These are phyloP conservation scores for Drosophila punjabiensis DNA, from an alignment of 1,140 invertebrate genomes.

Conservation along the genomic window DNA sequence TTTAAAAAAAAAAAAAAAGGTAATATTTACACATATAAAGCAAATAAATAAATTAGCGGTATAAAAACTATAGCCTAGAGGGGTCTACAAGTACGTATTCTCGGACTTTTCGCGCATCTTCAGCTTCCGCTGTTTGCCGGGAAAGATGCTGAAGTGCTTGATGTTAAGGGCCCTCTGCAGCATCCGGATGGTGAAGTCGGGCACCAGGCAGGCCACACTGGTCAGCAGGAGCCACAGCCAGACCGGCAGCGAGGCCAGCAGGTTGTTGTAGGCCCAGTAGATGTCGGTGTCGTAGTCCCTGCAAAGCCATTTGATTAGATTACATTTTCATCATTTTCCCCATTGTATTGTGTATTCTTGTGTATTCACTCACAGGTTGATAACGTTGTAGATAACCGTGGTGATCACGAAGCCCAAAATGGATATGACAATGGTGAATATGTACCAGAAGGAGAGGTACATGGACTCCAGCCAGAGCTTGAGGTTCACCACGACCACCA, in stretches of 20 bases:
- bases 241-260: slow-evolving; percentile 87
- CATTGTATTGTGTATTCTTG: neutral
- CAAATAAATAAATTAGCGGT: slow-evolving; percentile 73
- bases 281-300: slow-evolving; percentile 88
- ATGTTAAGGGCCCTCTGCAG: slow-evolving; percentile 67
- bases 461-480: slow-evolving; percentile 89
- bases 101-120: slow-evolving; percentile 70
- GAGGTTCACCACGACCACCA: slow-evolving; percentile 86
- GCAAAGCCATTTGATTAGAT: neutral
- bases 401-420: slow-evolving; percentile 87
- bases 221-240: slow-evolving; percentile 88
- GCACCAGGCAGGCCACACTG: slow-evolving; percentile 87
- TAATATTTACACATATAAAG: slow-evolving; percentile 53
- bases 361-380: slow-evolving; percentile 86
- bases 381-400: slow-evolving; percentile 87
- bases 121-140: slow-evolving; percentile 67
- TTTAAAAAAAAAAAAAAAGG: slow-evolving; percentile 56
- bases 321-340: neutral
- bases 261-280: slow-evolving; percentile 87
- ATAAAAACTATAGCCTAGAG: slow-evolving; percentile 46
- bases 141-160: slow-evolving; percentile 69
- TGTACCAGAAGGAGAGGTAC: slow-evolving; percentile 88
- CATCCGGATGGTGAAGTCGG: slow-evolving; percentile 86
- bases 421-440: slow-evolving; percentile 87
- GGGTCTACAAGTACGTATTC: slow-evolving; percentile 63